phyloP scores from a whole-genome alignment of 35 echinoderm and acorn worm genomes.

The Holothuria glaberrima region DNA sequence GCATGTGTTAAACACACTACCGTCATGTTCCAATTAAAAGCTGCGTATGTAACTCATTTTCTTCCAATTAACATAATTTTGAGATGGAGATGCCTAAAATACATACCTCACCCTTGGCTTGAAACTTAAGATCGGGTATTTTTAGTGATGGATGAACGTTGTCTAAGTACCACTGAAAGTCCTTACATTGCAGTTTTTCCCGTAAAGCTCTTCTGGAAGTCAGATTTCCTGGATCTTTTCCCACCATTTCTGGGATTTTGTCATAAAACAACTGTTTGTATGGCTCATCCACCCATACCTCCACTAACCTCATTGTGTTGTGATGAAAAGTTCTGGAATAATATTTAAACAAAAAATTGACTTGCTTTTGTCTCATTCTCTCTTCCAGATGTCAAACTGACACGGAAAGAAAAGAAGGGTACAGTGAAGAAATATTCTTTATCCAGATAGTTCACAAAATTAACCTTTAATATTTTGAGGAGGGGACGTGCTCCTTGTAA shows the following conservation, averaged over 20 bases:
- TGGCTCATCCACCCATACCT: conserved; percentile 84
- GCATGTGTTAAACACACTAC: no score
- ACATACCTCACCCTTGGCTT: conserved; percentile 72
- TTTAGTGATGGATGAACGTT: conserved; percentile 74
- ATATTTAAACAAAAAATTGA: not conserved
- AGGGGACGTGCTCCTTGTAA: no score
- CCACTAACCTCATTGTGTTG: conserved; percentile 82
- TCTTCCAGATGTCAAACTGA: no score
- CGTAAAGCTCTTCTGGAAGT: conserved; percentile 54
- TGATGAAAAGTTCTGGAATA: conserved; percentile 75
- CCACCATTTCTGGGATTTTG: conserved; percentile 55
- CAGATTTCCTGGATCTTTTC: conserved; percentile 65
- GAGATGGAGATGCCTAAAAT: no score
- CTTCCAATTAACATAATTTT: no score
- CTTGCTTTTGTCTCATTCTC: no score
- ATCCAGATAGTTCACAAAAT: no score
- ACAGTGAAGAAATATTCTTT: no score
- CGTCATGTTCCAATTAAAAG: no score
- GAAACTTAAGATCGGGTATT: conserved; percentile 62
- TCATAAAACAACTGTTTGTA: conserved; percentile 80
- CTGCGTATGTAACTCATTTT: no score
- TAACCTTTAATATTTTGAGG: no score
- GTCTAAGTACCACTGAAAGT: conserved; percentile 89
- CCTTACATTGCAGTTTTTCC: conserved; percentile 69
- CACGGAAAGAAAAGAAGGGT: no score